Conservation (phyloP, 2,113 vertebrate species). For the Conger conger region DNA sequence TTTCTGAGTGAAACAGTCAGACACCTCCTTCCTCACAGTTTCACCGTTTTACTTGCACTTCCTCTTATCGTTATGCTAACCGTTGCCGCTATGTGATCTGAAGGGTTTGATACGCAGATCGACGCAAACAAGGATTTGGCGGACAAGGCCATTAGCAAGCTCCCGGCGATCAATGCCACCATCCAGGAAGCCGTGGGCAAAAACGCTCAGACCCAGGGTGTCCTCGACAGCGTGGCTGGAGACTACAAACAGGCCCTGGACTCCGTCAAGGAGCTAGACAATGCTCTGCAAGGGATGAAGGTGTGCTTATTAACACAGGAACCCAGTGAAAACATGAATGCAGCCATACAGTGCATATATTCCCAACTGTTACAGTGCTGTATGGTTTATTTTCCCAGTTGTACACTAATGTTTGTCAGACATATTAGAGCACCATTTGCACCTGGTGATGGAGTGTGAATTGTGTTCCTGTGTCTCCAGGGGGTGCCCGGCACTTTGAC, state of each 20-base stretch:
- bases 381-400: background rate
- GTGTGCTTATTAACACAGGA: slow-evolving; percentile 53
- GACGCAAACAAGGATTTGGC: slow-evolving; percentile 66
- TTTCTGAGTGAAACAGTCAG: background rate
- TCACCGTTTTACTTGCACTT: background rate
- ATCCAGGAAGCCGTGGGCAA: slow-evolving; percentile 66
- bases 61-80: background rate
- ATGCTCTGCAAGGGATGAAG: slow-evolving; percentile 68
- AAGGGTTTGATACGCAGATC: slow-evolving; percentile 84
- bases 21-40: no score
- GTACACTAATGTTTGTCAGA: no score
- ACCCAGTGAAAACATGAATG: background rate
- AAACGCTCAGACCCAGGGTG: slow-evolving; percentile 55
- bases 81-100: slow-evolving; percentile 7
- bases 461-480: slow-evolving; percentile 41
- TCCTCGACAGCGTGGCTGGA: slow-evolving; percentile 55
- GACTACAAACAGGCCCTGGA: slow-evolving; percentile 55
- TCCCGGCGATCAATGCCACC: slow-evolving; percentile 71
- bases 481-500: slow-evolving; percentile 31
- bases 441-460: background rate
- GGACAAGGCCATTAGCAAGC: slow-evolving; percentile 73
- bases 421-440: no score
- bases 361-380: no score
- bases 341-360: no score
- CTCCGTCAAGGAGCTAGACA: slow-evolving; percentile 45